Base-by-base conservation (phyloP, 2,797 vertebrate genomes). In the Serranus cabrilla region DNA sequence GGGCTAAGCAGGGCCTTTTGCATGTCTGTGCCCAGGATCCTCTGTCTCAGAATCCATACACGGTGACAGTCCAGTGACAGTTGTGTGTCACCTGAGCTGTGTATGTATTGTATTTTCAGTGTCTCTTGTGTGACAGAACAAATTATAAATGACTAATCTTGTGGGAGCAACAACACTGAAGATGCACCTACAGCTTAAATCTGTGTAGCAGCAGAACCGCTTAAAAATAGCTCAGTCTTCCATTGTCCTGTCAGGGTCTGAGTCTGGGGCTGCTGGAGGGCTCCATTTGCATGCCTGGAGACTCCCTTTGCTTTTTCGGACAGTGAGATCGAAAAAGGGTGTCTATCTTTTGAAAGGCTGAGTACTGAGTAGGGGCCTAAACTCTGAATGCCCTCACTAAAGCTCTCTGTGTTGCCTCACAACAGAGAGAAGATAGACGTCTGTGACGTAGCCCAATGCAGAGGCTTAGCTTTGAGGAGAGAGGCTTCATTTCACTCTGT, bases 151-250 rank as follows among this genome's bases (percentile, higher is more conserved):
- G 43, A 37, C 37, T 49, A 17, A 69, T 70, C 61, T 74, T 17
- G 40, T 45, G 62, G 40, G 72, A 66, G 47, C 43, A 52, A 39
- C 62, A 61, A 25, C 23, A 68, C n/a, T 43, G 55, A n/a, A 43
- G 42, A 74, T 21, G 60, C 55, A 47, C 59, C 49, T 40, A 40
- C 47, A 60, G 67, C 66, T 56, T 84, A 68, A 65, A 77, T 79
- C 45, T 73, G 67, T 75, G 73, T 55, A 76, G 67, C 74, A 75
- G 67, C 31, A 50, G 78, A 78, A 43, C 18, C 21, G 46, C 76
- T 79, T 74, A 87, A 83, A 85, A 88, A 89, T 81, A 87, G 67
- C 71, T 62, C 68, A 4, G 45, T 68, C 71, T 62, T 85, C 71
- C 59, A 77, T 78, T 74, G 85, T 89, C 76, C 74, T 81, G 58